phyloP scores from a whole-genome alignment of 2,113 vertebrate genomes.

The Anoura caudifer region DNA sequence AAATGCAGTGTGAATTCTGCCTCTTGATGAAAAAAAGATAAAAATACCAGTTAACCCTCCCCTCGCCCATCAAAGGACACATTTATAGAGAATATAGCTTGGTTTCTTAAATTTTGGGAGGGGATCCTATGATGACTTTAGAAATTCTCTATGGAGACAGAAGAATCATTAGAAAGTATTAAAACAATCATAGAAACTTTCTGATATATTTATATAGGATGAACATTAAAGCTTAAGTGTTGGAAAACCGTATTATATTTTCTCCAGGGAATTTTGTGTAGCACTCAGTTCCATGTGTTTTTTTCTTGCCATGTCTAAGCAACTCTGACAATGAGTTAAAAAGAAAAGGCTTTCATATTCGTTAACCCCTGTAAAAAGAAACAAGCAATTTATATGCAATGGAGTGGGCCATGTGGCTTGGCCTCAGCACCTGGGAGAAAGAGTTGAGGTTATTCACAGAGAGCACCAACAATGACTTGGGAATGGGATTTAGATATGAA shows the following conservation, averaged over 20 bases:
- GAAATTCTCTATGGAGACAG: neutral
- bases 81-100: neutral
- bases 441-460: neutral
- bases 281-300: neutral
- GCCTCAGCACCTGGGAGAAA: neutral
- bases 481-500: neutral
- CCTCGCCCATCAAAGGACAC: neutral
- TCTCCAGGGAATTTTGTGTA: neutral
- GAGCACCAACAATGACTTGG: neutral
- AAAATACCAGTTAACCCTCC: neutral
- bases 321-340: neutral
- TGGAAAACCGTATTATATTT: neutral
- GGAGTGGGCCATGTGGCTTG: neutral
- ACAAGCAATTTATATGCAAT: neutral
- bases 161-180: neutral
- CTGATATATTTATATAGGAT: neutral
- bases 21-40: slow-evolving; percentile 49
- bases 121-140: neutral
- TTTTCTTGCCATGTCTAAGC: neutral
- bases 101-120: neutral
- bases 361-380: neutral
- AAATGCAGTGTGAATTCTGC: slow-evolving; percentile 24
- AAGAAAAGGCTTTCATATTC: neutral
- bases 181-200: neutral
- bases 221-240: neutral